Evolutionary conservation across 2,888 invertebrate species (phyloP).

Genomic region (Opisthograptis luteolata): DNA sequence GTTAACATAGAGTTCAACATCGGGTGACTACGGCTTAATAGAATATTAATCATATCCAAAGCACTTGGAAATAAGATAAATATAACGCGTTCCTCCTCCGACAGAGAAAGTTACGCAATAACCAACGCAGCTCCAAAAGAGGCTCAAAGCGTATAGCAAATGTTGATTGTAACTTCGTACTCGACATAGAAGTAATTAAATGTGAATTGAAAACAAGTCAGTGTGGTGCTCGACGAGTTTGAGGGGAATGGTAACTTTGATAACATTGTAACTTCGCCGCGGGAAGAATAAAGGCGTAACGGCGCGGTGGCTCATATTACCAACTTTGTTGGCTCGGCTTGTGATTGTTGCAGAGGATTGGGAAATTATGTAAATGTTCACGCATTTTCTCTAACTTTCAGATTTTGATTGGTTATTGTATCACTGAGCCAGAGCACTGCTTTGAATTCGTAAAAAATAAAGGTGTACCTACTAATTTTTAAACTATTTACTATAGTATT

Average conservation of each 20-base stretch:
- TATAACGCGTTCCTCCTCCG: constrained; percentile 11
- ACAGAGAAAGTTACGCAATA: constrained; percentile 18
- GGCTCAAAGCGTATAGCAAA: constrained; percentile 37
- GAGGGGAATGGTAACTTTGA: constrained; percentile 42
- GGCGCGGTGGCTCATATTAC: constrained; percentile 31
- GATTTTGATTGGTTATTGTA: constrained; percentile 34
- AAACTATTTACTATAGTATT: too few species aligned
- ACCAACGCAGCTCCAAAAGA: constrained; percentile 31
- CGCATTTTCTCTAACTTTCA: constrained; percentile 34
- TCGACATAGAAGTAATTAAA: constrained; percentile 55
- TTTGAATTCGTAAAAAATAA: not conserved
- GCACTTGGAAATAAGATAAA: constrained; percentile 16
- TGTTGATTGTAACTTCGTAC: constrained; percentile 46
- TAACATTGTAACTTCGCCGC: constrained; percentile 42
- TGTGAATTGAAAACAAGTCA: constrained; percentile 61
- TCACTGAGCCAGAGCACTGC: not conserved
- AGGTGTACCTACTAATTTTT: too few species aligned
- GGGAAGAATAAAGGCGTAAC: constrained; percentile 38
- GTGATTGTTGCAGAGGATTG: constrained; percentile 39
- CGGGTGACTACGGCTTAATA: constrained; percentile 1
- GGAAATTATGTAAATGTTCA: constrained; percentile 37
- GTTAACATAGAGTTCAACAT: not conserved
- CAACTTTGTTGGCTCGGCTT: constrained; percentile 40
- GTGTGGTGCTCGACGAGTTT: constrained; percentile 39
- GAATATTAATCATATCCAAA: constrained; percentile 9